These are phyloP conservation scores for Phoenicopterus ruber DNA, from an alignment of 2,113 vertebrate species.

Conservation along the genomic window DNA sequence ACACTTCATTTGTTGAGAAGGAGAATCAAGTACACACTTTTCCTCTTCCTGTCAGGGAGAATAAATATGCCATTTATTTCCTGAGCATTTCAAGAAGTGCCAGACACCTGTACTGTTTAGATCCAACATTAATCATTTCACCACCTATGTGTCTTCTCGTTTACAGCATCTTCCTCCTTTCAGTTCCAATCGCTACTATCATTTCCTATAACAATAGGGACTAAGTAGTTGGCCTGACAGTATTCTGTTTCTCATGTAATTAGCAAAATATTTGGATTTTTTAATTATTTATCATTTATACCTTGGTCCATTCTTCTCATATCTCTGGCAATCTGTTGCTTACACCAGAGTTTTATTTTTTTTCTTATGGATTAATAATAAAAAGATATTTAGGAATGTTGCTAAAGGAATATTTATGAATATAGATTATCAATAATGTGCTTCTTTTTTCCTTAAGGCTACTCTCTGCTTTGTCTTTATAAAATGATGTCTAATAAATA, in stretches of 20 bases:
- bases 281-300: neutral
- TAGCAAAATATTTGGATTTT: neutral
- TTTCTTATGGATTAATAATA: neutral
- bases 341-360: neutral
- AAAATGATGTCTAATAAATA: neutral
- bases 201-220: neutral
- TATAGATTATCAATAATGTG: neutral
- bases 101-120: conserved; percentile 49
- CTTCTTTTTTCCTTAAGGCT: neutral
- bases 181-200: neutral
- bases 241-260: neutral
- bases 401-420: neutral
- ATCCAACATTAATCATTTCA: conserved; percentile 59
- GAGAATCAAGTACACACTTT: conserved; percentile 46
- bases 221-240: neutral
- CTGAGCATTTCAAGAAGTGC: conserved; percentile 46
- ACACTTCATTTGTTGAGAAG: conserved; percentile 57
- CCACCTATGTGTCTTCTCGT: neutral
- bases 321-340: neutral
- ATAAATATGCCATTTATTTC: conserved; percentile 69
- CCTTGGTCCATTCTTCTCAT: neutral
- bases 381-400: neutral
- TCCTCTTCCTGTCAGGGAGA: conserved; percentile 58
- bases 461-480: neutral
- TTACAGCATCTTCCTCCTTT: neutral